Percentiles rank a stretch among this genome's conserved stretches.
Evolutionary conservation across 2,888 invertebrate species (phyloP).

Genomic region (Autographa pulchrina): DNA sequence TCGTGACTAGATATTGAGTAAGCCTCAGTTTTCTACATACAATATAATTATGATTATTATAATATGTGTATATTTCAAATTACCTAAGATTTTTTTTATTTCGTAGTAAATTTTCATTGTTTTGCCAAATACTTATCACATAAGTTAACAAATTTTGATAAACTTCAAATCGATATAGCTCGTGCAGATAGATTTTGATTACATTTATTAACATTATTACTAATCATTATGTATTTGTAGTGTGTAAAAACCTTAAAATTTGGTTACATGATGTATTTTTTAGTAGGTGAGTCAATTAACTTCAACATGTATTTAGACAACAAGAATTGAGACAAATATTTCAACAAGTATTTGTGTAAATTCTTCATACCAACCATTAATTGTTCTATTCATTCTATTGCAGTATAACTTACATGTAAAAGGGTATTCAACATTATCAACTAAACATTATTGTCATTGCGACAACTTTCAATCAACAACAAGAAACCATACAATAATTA

Average conservation of each 20-base stretch:
- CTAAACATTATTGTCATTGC: slow-evolving; percentile 18
- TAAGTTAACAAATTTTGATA: slow-evolving; percentile 10
- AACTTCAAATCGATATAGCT: slow-evolving; percentile 7
- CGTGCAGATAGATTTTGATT: slow-evolving; percentile 14
- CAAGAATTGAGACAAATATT: no score
- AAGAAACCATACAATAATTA: slow-evolving; percentile 2
- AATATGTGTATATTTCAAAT: slow-evolving; percentile 8
- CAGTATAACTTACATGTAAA: not conserved
- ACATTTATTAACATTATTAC: slow-evolving; percentile 3
- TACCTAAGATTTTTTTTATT: slow-evolving; percentile 23
- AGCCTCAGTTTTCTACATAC: slow-evolving; percentile 12
- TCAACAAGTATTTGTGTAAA: no score
- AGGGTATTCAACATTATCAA: slow-evolving; percentile 14
- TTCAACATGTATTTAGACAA: not conserved
- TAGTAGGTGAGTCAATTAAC: not conserved
- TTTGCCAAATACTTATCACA: slow-evolving; percentile 43
- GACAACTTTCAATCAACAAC: slow-evolving; percentile 21
- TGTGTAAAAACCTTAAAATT: slow-evolving; percentile 13
- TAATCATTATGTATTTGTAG: slow-evolving; percentile 12
- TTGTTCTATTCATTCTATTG: not conserved
- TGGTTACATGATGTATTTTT: not conserved
- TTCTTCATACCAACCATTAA: not conserved
- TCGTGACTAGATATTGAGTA: slow-evolving; percentile 40
- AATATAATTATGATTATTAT: not conserved
- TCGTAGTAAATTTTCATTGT: slow-evolving; percentile 56